Evolutionary conservation across 2,797 vertebrate species (phyloP), one percentile per base, ranked within the genome.

Genomic region (Psittacula echo): DNA sequence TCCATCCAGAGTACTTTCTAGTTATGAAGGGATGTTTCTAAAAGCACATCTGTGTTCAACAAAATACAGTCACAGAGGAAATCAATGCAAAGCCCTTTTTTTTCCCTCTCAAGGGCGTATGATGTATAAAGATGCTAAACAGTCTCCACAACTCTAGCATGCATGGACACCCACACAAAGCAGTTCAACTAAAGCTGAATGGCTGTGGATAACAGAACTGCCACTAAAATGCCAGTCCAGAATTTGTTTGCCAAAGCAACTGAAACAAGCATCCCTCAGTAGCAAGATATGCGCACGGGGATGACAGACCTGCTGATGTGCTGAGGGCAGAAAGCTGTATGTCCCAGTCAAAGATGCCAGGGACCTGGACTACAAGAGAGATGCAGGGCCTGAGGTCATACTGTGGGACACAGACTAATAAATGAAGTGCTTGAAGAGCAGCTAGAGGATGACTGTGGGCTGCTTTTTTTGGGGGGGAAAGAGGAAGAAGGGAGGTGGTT

Each of bases 21-120:
- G 62, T 64, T 91, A 85, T 65, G 62, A 94, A 89, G 65, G 76
- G 51, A 74, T 74, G 72, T 74, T 93, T 95, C 78, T 83, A 67
- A 89, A 95, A 92, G 84, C 58, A 74, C 39, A 71, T 71, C 67
- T 85, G 66, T 45, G 48, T 50, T 72, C 68, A 83, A 83, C 72
- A 92, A 93, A 89, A 91, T 62, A 83, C 78, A 83, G 58, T 44
- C 81, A 92, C 65, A 1, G 2, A 91, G 32, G 75, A 93, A 93
- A 91, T 85, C 48, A 94, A 37, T 21, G 56, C 41, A 87, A 93
- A 95, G 51, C 30, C 29, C 41, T 89, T 83, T 88, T 90, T 77
- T 89, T 47, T 32, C 62, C 70, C 41, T 91, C 58, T 71, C 81
- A 71, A 51, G 17, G 44, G 41, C 0, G 2, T 48, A 73, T 3